Conservation (phyloP, 2,888 invertebrate species). For the Yponomeuta sedellus region DNA sequence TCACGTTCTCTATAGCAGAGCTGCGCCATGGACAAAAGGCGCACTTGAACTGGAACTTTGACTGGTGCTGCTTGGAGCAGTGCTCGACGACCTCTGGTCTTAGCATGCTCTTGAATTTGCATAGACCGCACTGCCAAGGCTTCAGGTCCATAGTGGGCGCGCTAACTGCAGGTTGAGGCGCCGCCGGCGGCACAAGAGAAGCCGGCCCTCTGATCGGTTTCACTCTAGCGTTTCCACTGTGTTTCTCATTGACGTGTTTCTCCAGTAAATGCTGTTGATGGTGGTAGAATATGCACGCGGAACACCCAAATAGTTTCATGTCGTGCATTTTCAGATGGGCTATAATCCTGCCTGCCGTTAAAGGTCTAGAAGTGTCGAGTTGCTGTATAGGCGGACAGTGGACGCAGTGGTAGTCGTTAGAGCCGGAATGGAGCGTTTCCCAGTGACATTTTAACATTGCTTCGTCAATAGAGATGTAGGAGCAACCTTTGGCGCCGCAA, state of each 20-base stretch:
- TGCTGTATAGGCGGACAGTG: conserved; percentile 80
- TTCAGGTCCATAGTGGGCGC: conserved; percentile 70
- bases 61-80: conserved; percentile 75
- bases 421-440: conserved; percentile 81
- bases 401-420: conserved; percentile 79
- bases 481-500: conserved; percentile 83
- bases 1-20: conserved; percentile 72
- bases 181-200: conserved; percentile 25
- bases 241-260: conserved; percentile 79
- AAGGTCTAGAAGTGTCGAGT: conserved; percentile 56
- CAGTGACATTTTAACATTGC: conserved; percentile 83
- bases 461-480: conserved; percentile 83
- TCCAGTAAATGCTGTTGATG: conserved; percentile 79
- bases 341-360: conserved; percentile 79
- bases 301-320: conserved; percentile 82
- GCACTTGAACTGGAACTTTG: conserved; percentile 83
- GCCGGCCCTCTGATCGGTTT: conserved; percentile 47
- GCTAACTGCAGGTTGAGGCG: conserved; percentile 23
- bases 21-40: conserved; percentile 78
- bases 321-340: conserved; percentile 87
- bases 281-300: conserved; percentile 80
- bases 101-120: conserved; percentile 77
- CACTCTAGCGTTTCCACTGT: conserved; percentile 68
- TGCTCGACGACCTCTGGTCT: conserved; percentile 79
- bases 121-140: conserved; percentile 83